A percentile compares a stretch with the other conserved stretches of the same genome.
These are phyloP conservation scores for Holcopasites calliopsidis DNA, from an alignment of 1,140 invertebrate species.

Conservation along the genomic window DNA sequence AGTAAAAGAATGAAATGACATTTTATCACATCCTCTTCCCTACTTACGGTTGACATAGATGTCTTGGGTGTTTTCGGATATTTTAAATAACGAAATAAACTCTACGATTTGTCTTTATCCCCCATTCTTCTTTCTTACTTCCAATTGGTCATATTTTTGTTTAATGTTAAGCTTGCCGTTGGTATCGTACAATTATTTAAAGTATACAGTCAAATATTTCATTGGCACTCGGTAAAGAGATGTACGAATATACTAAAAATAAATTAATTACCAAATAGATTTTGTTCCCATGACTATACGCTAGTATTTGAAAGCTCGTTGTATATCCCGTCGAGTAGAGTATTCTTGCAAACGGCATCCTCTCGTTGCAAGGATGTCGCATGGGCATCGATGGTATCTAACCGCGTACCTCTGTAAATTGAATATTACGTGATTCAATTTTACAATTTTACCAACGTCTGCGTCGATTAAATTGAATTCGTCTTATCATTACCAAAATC, in stretches of 20 bases:
- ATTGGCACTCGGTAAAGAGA: constrained; percentile 50
- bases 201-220: background rate
- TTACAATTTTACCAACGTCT: background rate
- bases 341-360: constrained; percentile 65
- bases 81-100: constrained; percentile 30
- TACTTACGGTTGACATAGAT: background rate
- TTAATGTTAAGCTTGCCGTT: background rate
- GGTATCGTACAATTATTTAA: background rate
- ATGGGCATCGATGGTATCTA: constrained; percentile 64
- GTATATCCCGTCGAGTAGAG: constrained; percentile 73
- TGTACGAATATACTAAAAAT: constrained; percentile 31
- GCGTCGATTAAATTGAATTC: background rate
- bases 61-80: constrained; percentile 31
- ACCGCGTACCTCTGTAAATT: constrained; percentile 65
- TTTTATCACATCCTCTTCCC: background rate
- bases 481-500: constrained; percentile 68
- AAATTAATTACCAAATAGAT: constrained; percentile 23
- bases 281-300: constrained; percentile 69
- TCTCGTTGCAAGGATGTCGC: constrained; percentile 69
- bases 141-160: background rate
- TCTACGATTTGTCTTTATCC: background rate
- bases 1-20: background rate
- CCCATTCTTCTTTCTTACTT: background rate
- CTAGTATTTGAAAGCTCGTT: constrained; percentile 76
- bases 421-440: too few species aligned